Base-by-base conservation (phyloP, 2,888 invertebrate species). In the Lepidochitona cinerea region DNA sequence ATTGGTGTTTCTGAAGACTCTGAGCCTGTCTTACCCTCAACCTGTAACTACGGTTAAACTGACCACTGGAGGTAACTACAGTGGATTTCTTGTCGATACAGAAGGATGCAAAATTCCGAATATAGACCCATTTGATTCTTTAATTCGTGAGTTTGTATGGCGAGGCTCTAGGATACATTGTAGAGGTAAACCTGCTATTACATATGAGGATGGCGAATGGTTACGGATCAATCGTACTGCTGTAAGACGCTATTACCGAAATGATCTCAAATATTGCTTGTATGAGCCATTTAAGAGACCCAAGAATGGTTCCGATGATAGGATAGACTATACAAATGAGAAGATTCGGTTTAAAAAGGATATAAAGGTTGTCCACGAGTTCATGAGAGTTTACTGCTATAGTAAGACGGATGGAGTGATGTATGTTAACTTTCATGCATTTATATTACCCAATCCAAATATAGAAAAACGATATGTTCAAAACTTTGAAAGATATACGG, bases 341-440 rank as follows among this genome's bases (percentile, higher is more conserved):
- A 18, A 9, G 54, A 23, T 54, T n/a, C 12, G 23, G 26, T 59
- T 59, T 32, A 1, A 59, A 29, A 26, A 1, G 12, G 59, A 59
- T 29, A 4, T 7, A 7, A 14, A 59, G 32, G 59, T 59, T 4
- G 14, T 14, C 23, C 29, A 59, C 29, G 59, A 59, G 32, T 59
- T 76, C 49, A 66, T 82, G 2, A 70, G 81, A 26, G 77, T 83
- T 1, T 75, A 68, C n/a, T 83, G 82, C 64, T 78, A 72, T 65
- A 72, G 71, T 12, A 59, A 68, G 7, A 37, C 6, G 7, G 75
- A 73, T 4, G 64, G 52, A 7, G 69, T 79, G 69, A 69, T 82
- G 26, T 79, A 79, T 52, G 67, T 72, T 29, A 81, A 82, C 64
- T 82, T 79, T 53, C 79, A 82, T 70, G 77, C 82, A 5, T 73